Evolutionary conservation across 2,113 vertebrate genomes (phyloP).

Genomic region (Pygoscelis antarcticus): DNA sequence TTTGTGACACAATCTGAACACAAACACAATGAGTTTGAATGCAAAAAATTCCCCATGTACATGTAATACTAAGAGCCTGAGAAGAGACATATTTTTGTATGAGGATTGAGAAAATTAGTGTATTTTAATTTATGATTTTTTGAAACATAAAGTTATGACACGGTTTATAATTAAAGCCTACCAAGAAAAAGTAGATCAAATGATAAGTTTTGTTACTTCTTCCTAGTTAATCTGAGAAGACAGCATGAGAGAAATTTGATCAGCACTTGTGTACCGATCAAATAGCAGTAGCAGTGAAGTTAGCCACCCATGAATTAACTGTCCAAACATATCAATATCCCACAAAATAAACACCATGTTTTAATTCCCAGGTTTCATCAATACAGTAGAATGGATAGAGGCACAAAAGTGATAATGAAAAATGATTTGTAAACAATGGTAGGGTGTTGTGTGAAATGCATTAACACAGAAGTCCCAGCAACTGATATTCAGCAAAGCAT

Average conservation of each 20-base stretch:
- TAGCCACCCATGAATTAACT: slow-evolving; percentile 37
- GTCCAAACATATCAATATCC: neutral
- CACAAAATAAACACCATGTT: slow-evolving; percentile 31
- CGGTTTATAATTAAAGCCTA: neutral
- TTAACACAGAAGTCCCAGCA: neutral
- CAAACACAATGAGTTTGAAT: neutral
- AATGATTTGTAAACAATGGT: neutral
- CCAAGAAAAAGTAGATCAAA: neutral
- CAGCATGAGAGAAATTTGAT: neutral
- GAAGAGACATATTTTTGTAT: neutral
- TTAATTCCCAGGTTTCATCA: neutral
- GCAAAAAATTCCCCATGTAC: fast-evolving
- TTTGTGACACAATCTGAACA: neutral
- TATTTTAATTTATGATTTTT: neutral
- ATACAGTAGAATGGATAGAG: neutral
- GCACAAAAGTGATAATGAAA: neutral
- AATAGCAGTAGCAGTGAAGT: neutral
- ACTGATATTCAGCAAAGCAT: neutral
- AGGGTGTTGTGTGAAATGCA: neutral
- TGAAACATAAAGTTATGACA: neutral
- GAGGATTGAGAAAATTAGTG: neutral
- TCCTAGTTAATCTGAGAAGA: neutral
- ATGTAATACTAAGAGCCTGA: fast-evolving
- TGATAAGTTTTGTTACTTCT: neutral
- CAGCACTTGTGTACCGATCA: neutral